Conservation (phyloP, 1,140 invertebrate genomes). For the Copidosoma floridanum region DNA sequence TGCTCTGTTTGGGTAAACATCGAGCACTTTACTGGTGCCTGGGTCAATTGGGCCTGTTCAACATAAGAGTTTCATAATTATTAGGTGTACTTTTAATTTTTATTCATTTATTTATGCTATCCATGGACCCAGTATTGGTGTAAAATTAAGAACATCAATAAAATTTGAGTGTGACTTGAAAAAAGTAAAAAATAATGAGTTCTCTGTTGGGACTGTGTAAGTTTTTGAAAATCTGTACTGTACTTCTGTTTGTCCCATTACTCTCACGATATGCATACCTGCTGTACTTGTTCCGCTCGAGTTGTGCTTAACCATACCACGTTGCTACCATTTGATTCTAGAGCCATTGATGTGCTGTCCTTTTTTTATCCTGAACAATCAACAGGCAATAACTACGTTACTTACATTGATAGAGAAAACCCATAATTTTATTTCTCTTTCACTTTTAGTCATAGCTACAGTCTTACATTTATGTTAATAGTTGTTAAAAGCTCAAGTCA, state of each 20-base stretch:
- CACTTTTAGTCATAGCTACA: too few species aligned
- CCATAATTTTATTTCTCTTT: too few species aligned
- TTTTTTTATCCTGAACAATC: slow-evolving; percentile 47
- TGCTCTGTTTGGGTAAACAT: slow-evolving; percentile 54
- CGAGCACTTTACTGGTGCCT: slow-evolving; percentile 50
- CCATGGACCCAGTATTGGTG: too few species aligned
- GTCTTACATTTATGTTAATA: too few species aligned
- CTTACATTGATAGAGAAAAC: neutral
- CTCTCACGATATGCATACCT: slow-evolving; percentile 39
- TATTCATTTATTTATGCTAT: too few species aligned
- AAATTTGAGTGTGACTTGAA: too few species aligned
- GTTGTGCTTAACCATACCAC: slow-evolving; percentile 50
- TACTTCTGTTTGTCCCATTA: slow-evolving; percentile 14
- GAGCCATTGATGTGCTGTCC: slow-evolving; percentile 49
- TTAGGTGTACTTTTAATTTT: too few species aligned
- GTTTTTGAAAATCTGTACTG: too few species aligned
- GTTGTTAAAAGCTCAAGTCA: too few species aligned
- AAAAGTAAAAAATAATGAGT: too few species aligned
- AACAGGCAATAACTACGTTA: slow-evolving; percentile 27
- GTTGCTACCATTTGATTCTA: slow-evolving; percentile 53
- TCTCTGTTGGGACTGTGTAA: too few species aligned
- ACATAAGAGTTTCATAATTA: slow-evolving; percentile 26
- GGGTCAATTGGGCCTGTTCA: slow-evolving; percentile 41
- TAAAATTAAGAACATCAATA: too few species aligned
- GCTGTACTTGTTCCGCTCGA: slow-evolving; percentile 50